Base-by-base conservation (phyloP, 2,888 invertebrate species). In the Meghimatium bilineatum region DNA sequence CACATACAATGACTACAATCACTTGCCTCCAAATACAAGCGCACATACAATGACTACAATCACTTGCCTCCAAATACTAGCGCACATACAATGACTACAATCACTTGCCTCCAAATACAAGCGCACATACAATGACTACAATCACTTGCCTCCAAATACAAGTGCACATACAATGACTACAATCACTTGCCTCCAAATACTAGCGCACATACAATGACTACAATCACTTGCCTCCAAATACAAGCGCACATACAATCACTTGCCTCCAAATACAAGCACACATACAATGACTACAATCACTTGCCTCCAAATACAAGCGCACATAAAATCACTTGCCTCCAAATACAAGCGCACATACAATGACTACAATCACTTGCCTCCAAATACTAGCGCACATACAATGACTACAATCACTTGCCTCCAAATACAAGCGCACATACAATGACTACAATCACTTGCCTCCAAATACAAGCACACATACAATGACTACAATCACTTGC, bases 241-340 rank as follows among this genome's bases (percentile, higher is more conserved):
- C 96, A 76, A 97, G 95, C 34, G 96, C 95, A 86, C 96, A 95
- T n/a, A n/a, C n/a, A n/a, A n/a, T n/a, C n/a, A n/a, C n/a, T n/a
- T n/a, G n/a, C n/a, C n/a, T n/a, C n/a, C n/a, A n/a, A n/a, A n/a
- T n/a, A n/a, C n/a, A n/a, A n/a, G n/a, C n/a, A 44, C 6, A 44
- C 44, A 44, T 44, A 12, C 44, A 5, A 44, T 44, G 6, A 8
- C 44, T 12, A 44, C 5, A 44, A 71, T 6, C 36, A 34, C 87
- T 87, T 83, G 93, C 93, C 92, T 86, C 97, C 97, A 94, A 96
- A 96, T 91, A 96, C 96, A 76, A 97, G 95, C 34, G 96, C 95
- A 86, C 96, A 95, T n/a, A n/a, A n/a, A n/a, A n/a, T n/a, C n/a
- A n/a, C n/a, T n/a, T n/a, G n/a, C n/a, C n/a, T n/a, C n/a, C n/a